Evolutionary conservation across 2,888 invertebrate species (phyloP), one percentile per base, ranked within the genome.

Genomic region (Chloroclysta siterata): DNA sequence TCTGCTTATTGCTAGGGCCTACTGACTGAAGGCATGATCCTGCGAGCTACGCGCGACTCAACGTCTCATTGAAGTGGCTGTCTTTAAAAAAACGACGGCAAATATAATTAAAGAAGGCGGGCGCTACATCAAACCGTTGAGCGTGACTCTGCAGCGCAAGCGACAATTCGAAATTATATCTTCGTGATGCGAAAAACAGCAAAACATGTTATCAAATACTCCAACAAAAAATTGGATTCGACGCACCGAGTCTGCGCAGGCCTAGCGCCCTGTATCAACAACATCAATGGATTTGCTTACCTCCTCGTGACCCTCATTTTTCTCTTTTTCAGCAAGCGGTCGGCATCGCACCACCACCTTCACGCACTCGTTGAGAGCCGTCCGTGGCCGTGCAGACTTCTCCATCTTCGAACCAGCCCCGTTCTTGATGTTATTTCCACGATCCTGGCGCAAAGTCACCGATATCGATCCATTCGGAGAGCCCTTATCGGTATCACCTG

Each of bases 301-400:
- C 90, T 96, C 96, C 66, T 89, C 94, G 89, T 95, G 95, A 22
- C 96, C 96, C 78, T 96, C 95, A 42, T 94, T 89, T 42, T 94
- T 94, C 92, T 99, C 99, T 76, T 96, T 97, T 72, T 96, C 95
- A 76, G 97, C 98, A 93, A 99, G 95, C 44, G 99, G 99, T 60
- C 99, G 95, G 93, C 99, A 99, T 84, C 99, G 94, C 60, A 99
- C 99, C 72, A 99, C 97, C 70, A 99, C 99, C 93, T 98, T 98
- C 65, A 99, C 98, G 81, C 97, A 96, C 90, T 99, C 98, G 84
- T 96, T 96, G 68, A 93, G 91, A 72, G 93, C 91, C 70, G 93
- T 93, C 80, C 91, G 87, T 66, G 93, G 93, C 75, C 93, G 86
- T 68, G 87, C 88, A 53, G 91, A 88, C 85, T 90, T 93, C 82